Evolutionary conservation across 2,888 invertebrate species (phyloP), one percentile per base, ranked within the genome.

Genomic region (Hypselothyrea guttata): DNA sequence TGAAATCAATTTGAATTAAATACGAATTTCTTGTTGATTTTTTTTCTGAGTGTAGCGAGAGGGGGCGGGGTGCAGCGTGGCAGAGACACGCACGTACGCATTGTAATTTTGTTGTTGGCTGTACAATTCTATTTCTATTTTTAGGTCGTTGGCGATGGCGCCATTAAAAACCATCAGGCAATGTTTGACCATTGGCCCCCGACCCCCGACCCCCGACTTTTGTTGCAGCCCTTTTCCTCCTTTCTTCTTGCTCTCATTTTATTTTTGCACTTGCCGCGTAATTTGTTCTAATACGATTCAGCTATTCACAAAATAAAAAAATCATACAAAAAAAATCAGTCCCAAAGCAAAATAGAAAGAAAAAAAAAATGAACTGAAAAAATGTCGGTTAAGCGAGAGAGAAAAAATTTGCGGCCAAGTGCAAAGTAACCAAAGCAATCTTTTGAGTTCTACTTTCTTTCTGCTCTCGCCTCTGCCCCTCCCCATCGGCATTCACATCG

Each of bases 41-140:
- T n/a, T n/a, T n/a, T n/a, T n/a, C n/a, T n/a, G n/a, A n/a, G n/a
- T n/a, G n/a, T n/a, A n/a, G n/a, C n/a, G n/a, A n/a, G n/a, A n/a
- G 18, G 15, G 16, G 16, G 33, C 9, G 11, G 13, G 15, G 1
- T 12, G 11, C 4, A 15, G 11, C 22, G 34, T 7, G 31, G 31
- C n/a, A 11, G 28, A 46, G 38, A 51, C 63, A 83, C 81, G 84
- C 84, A 76, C 84, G 76, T 79, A 71, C 75, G 67, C 75, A 59
- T 56, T 61, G 63, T 57, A 59, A 69, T 77, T 38, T 48, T 27
- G 42, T 13, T 15, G 11, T 22, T 28, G 37, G 35, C 8, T 45
- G 46, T 35, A 22, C 16, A 16, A 48, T n/a, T 41, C 49, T 35
- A 27, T 22, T 37, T 35, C 51, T 55, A 55, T 55, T 58, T 51